These are phyloP conservation scores for Pungitius pungitius DNA, from an alignment of 2,113 vertebrate genomes.

Conservation along the genomic window DNA sequence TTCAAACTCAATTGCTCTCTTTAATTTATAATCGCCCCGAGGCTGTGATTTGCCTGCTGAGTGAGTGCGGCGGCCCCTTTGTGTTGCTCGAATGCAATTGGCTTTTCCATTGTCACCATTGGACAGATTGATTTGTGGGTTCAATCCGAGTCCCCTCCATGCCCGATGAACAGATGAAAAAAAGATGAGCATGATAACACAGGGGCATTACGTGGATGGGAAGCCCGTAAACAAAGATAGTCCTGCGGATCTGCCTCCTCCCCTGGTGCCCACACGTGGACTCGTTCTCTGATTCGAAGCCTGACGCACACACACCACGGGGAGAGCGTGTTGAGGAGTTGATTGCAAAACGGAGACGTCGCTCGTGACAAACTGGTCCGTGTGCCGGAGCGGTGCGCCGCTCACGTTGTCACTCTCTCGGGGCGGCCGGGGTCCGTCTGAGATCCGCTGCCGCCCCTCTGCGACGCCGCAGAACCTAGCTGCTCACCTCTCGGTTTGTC, in stretches of 20 bases:
- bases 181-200: slow-evolving; percentile 70
- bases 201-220: slow-evolving; percentile 63
- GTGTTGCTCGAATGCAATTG: slow-evolving; percentile 63
- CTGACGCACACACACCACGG: slow-evolving; percentile 33
- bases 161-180: slow-evolving; percentile 38
- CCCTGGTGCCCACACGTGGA: slow-evolving; percentile 20
- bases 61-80: slow-evolving; percentile 44
- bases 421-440: slow-evolving; percentile 30
- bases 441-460: slow-evolving; percentile 45
- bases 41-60: slow-evolving; percentile 56
- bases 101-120: slow-evolving; percentile 65
- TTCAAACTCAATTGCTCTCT: slow-evolving; percentile 83
- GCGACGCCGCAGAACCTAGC: too few relatives aligned
- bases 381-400: slow-evolving; percentile 33
- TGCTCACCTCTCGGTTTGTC: slow-evolving; percentile 54
- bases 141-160: slow-evolving; percentile 49
- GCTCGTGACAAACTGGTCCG: slow-evolving; percentile 75
- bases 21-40: slow-evolving; percentile 72
- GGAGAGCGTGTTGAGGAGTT: slow-evolving; percentile 55
- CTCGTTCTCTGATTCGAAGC: slow-evolving; percentile 52
- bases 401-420: slow-evolving; percentile 67
- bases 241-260: slow-evolving; percentile 36
- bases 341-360: slow-evolving; percentile 77
- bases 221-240: slow-evolving; percentile 66
- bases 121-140: slow-evolving; percentile 71